A percentile compares a stretch with the other conserved stretches of the same genome.
Conservation (phyloP, 1,140 invertebrate genomes). For the Capitella teleta region DNA sequence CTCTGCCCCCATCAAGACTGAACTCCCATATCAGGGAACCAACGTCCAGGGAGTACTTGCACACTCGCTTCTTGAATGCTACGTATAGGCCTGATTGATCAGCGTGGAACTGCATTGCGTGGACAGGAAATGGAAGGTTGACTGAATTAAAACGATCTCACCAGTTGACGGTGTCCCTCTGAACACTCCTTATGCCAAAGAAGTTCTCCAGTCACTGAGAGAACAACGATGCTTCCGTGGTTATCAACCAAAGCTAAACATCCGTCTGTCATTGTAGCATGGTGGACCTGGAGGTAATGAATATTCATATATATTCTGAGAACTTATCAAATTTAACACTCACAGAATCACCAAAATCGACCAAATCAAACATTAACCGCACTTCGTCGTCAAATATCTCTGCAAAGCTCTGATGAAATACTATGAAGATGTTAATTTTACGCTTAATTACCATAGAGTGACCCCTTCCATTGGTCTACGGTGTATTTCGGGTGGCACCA, state of each 20-base stretch:
- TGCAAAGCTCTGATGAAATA: neutral
- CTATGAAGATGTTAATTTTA: neutral
- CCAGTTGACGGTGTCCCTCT: slow-evolving; percentile 1
- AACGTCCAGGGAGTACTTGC: neutral
- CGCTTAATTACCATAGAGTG: neutral
- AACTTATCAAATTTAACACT: neutral
- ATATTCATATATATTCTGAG: too few relatives aligned
- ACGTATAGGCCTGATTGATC: neutral
- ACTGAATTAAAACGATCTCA: neutral
- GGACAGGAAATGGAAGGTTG: neutral
- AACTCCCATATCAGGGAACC: neutral
- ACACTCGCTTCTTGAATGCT: neutral
- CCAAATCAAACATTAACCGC: neutral
- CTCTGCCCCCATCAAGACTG: neutral
- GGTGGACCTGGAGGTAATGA: neutral
- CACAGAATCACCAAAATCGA: neutral
- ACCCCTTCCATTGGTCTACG: neutral
- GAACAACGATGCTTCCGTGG: neutral
- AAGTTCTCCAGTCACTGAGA: neutral
- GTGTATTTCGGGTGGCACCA: slow-evolving; percentile 1
- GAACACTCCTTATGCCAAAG: neutral
- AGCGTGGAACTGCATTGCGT: neutral
- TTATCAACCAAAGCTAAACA: slow-evolving; percentile 1
- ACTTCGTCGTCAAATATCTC: neutral
- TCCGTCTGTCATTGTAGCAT: neutral